Percentiles rank a stretch among this genome's conserved stretches.
phyloP scores from a whole-genome alignment of 2,113 vertebrate species.

The Chrysochloris asiatica region DNA sequence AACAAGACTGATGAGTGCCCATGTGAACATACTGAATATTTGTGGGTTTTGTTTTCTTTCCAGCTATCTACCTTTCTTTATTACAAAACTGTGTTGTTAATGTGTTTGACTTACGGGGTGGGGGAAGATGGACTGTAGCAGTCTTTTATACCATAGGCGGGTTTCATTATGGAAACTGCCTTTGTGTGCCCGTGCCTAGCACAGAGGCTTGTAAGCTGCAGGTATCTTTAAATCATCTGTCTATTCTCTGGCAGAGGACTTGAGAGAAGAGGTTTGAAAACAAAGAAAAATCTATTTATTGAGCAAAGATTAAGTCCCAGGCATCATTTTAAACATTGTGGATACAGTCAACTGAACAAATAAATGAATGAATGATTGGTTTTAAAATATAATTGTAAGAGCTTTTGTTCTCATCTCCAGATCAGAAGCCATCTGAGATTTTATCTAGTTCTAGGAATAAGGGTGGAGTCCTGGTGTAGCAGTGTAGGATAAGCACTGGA shows the following conservation, averaged over 20 bases:
- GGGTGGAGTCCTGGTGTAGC: too few relatives aligned
- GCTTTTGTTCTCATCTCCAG: not conserved
- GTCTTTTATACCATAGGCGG: not conserved
- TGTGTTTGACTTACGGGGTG: not conserved
- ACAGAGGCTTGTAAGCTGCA: not conserved
- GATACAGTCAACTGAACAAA: not conserved
- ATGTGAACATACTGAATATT: not conserved
- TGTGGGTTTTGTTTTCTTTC: not conserved
- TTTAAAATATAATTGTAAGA: slow-evolving; percentile 30
- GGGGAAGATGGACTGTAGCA: not conserved
- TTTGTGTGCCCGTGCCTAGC: not conserved
- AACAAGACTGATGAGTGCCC: not conserved
- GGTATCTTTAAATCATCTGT: rapidly evolving
- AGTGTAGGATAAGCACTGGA: too few relatives aligned
- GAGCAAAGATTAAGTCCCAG: not conserved
- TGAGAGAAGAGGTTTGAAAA: not conserved
- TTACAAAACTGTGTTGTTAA: not conserved
- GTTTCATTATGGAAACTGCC: not conserved
- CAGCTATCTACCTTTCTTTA: not conserved
- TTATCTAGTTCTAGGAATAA: not conserved
- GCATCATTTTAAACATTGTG: not conserved
- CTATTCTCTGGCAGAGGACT: not conserved
- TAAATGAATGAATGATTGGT: not conserved
- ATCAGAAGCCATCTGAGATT: not conserved
- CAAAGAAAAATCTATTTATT: not conserved